Evolutionary conservation across 2,113 vertebrate species (phyloP).

Genomic region (Terrapene triunguis): DNA sequence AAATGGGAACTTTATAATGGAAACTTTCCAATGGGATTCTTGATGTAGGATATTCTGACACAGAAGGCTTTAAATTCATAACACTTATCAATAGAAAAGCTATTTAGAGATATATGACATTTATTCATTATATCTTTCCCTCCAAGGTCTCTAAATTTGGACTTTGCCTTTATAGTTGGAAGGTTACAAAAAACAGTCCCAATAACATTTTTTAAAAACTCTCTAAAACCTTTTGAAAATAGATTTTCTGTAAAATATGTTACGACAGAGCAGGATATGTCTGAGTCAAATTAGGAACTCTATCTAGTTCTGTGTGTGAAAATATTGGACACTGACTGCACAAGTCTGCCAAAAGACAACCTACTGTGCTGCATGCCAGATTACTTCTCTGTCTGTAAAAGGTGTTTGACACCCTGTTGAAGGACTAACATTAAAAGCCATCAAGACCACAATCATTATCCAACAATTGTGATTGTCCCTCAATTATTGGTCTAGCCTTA

Average conservation of each 20-base stretch:
- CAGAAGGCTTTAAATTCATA: not conserved
- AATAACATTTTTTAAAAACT: not conserved
- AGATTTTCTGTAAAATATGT: not conserved
- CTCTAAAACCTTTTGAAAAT: not conserved
- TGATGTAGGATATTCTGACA: not conserved
- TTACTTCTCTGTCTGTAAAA: not conserved
- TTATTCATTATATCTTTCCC: not conserved
- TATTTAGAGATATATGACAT: not conserved
- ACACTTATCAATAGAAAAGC: not conserved
- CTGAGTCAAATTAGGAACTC: not conserved
- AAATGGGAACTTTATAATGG: not conserved
- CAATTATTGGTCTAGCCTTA: not conserved
- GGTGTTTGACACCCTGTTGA: fast-evolving
- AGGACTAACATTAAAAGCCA: fast-evolving
- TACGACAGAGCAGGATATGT: not conserved
- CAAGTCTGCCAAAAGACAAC: fast-evolving
- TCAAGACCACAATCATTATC: fast-evolving
- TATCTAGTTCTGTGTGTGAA: not conserved
- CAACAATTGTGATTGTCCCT: not conserved
- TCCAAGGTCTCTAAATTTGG: not conserved
- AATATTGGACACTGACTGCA: not conserved
- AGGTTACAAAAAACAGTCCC: not conserved
- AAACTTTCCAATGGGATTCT: not conserved
- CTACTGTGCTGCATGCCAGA: not conserved
- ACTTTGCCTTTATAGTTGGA: not conserved